These are phyloP conservation scores for Euwallacea similis DNA, from an alignment of 1,140 invertebrate species.

Conservation along the genomic window DNA sequence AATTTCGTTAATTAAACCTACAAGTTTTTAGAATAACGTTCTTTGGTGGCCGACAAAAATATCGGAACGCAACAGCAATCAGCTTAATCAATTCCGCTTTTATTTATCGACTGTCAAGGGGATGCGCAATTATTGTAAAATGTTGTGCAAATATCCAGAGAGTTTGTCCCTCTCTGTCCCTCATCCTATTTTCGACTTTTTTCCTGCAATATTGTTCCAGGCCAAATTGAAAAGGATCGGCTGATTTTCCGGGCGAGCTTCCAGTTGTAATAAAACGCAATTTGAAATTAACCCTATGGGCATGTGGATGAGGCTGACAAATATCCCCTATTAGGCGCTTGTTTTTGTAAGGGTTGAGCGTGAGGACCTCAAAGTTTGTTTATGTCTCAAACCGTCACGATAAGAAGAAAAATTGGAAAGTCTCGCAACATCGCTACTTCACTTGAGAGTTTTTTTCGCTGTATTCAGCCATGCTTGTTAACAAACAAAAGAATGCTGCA, in stretches of 20 bases:
- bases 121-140: conserved; percentile 38
- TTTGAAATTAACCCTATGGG: not conserved
- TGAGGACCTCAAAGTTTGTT: no score
- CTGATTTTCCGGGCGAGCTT: not conserved
- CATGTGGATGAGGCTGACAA: not conserved
- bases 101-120: conserved; percentile 44
- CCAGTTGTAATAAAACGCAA: not conserved
- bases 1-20: conserved; percentile 38
- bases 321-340: not conserved
- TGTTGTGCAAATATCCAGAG: conserved; percentile 37
- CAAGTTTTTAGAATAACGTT: conserved; percentile 19
- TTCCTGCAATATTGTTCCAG: conserved; percentile 24
- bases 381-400: no score
- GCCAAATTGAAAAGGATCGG: conserved; percentile 30
- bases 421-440: no score
- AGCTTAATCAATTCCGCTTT: conserved; percentile 49
- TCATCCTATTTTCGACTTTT: conserved; percentile 19
- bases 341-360: not conserved
- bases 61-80: conserved; percentile 42
- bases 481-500: no score
- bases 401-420: no score
- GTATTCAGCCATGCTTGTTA: no score
- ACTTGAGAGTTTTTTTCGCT: no score
- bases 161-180: conserved; percentile 5
- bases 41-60: conserved; percentile 22